These are phyloP conservation scores for Sisor rabdophorus DNA, from an alignment of 2,113 vertebrate genomes.

Conservation along the genomic window DNA sequence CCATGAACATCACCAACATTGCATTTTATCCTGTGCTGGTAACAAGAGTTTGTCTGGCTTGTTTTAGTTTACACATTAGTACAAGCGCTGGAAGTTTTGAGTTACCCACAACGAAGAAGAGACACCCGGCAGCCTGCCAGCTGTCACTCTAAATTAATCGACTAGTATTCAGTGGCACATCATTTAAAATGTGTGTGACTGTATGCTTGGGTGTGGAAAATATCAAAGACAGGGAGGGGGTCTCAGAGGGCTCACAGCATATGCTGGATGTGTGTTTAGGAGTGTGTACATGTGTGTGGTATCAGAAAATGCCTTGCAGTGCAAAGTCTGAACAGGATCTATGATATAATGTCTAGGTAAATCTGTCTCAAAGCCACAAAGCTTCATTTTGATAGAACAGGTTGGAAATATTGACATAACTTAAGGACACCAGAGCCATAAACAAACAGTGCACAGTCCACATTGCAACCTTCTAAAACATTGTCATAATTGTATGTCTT, in stretches of 20 bases:
- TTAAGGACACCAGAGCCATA: background rate
- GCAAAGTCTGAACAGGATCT: constrained; percentile 39
- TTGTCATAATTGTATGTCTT: background rate
- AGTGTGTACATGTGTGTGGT: background rate
- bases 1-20: background rate
- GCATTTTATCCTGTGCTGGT: background rate
- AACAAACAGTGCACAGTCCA: constrained; percentile 10
- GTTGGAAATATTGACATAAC: constrained; percentile 32
- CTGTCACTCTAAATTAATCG: constrained; percentile 45
- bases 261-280: background rate
- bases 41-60: background rate
- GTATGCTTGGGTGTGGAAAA: background rate
- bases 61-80: constrained; percentile 8
- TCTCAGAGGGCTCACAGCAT: background rate
- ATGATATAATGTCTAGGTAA: background rate
- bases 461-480: background rate
- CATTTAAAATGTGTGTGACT: background rate
- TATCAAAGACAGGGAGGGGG: background rate
- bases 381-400: background rate
- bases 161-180: constrained; percentile 42
- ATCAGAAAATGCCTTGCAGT: constrained; percentile 3
- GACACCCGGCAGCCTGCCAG: background rate
- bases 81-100: background rate
- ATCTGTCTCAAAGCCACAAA: constrained; percentile 6
- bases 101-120: constrained; percentile 23